A percentile compares a stretch with the other conserved stretches of the same genome.
Evolutionary conservation across 2,113 vertebrate genomes (phyloP).

Genomic region (Hemicordylus capensis): DNA sequence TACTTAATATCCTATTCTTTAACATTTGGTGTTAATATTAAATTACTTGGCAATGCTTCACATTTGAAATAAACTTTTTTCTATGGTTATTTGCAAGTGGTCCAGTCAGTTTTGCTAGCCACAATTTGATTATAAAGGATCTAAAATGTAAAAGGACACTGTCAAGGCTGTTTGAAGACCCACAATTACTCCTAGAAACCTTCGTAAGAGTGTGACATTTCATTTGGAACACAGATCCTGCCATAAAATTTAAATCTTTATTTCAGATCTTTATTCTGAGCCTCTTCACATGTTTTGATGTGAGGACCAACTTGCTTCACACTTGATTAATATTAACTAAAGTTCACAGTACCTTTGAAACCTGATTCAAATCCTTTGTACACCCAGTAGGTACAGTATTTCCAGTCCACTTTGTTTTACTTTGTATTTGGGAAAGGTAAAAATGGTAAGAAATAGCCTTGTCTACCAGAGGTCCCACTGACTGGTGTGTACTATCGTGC

Average conservation of each 20-base stretch:
- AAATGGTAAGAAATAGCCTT: not conserved
- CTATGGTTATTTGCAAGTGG: conserved; percentile 87
- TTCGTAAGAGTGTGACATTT: conserved; percentile 13
- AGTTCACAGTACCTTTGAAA: not conserved
- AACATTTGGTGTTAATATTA: conserved; percentile 97
- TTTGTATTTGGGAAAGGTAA: not conserved
- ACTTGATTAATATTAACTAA: not conserved
- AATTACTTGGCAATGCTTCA: conserved; percentile 92
- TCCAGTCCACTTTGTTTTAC: not conserved
- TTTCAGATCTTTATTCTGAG: not conserved
- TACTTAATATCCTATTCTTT: conserved; percentile 96
- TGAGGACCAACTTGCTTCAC: not conserved
- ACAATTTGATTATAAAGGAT: conserved; percentile 69
- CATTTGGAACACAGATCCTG: conserved; percentile 11
- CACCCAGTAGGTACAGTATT: not conserved
- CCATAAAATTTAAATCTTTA: not conserved
- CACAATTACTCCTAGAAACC: conserved; percentile 44
- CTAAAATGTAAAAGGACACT: conserved; percentile 69
- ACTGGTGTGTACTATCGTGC: not conserved
- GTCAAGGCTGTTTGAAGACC: conserved; percentile 62
- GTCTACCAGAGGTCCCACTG: not conserved
- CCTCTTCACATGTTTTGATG: not conserved
- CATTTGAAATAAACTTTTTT: conserved; percentile 92
- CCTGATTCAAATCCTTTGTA: not conserved
- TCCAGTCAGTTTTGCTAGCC: conserved; percentile 81